A percentile compares a stretch with the other conserved stretches of the same genome.
Conservation (phyloP, 2,888 invertebrate genomes). For the Autographa gamma region DNA sequence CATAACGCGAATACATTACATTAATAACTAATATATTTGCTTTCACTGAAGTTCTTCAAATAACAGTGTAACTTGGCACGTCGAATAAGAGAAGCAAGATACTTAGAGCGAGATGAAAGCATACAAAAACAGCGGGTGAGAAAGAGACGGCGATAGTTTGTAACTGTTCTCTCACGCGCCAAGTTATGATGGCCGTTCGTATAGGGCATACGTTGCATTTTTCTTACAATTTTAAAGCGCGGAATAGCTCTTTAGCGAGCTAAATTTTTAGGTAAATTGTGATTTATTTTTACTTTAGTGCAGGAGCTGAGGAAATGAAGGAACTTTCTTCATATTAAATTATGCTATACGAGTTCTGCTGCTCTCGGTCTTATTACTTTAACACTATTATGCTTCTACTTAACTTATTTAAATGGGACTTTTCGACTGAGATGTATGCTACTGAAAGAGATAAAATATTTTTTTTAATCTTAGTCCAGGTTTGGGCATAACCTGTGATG, state of each 20-base stretch:
- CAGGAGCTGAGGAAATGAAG: slow-evolving; percentile 23
- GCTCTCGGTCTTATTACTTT: slow-evolving; percentile 4
- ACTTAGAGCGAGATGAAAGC: neutral
- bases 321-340: slow-evolving; percentile 4
- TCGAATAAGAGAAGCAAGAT: neutral
- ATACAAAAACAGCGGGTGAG: neutral
- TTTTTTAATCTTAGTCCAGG: no score
- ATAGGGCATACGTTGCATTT: neutral
- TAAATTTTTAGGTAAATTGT: slow-evolving; percentile 29
- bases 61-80: neutral
- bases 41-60: neutral
- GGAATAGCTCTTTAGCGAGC: slow-evolving; percentile 40
- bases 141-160: neutral
- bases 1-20: neutral
- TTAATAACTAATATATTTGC: slow-evolving; percentile 24
- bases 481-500: no score
- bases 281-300: slow-evolving; percentile 37
- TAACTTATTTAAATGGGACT: slow-evolving; percentile 2
- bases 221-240: slow-evolving; percentile 22
- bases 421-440: neutral
- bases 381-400: slow-evolving; percentile 4
- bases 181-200: neutral
- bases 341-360: neutral
- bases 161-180: neutral
- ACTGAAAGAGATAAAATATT: no score